These are phyloP conservation scores for Monochamus saltuarius DNA, from an alignment of 1,140 invertebrate genomes.

Conservation along the genomic window DNA sequence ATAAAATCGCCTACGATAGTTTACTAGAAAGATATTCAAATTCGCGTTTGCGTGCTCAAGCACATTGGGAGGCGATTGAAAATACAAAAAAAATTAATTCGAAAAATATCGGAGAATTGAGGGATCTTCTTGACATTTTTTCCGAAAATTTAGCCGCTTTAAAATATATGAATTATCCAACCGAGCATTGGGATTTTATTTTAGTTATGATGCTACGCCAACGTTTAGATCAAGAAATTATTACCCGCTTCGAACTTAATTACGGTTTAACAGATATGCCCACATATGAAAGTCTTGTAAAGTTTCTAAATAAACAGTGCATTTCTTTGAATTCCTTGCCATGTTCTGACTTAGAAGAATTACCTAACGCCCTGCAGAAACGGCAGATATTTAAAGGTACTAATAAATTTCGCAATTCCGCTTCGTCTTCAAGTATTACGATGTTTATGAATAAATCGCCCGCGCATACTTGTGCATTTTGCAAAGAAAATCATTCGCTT, in stretches of 20 bases:
- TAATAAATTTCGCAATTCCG: too few relatives aligned
- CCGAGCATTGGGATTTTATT: conserved; percentile 8
- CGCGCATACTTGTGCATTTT: too few relatives aligned
- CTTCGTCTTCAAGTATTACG: too few relatives aligned
- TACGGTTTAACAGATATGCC: not conserved
- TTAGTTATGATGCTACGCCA: not conserved
- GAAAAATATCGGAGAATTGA: not conserved
- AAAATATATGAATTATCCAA: not conserved
- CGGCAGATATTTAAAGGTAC: too few relatives aligned
- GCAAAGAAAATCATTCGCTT: too few relatives aligned
- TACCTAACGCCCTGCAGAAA: too few relatives aligned
- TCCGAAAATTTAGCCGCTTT: conserved; percentile 5
- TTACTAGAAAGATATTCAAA: conserved; percentile 2
- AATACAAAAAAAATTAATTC: not conserved
- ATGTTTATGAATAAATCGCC: too few relatives aligned
- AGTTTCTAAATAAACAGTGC: too few relatives aligned
- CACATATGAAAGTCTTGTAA: not conserved
- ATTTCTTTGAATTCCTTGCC: too few relatives aligned
- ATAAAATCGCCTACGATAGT: conserved; percentile 7
- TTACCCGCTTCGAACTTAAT: not conserved
- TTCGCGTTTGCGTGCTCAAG: not conserved
- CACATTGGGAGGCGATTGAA: conserved; percentile 2
- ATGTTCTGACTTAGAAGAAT: too few relatives aligned
- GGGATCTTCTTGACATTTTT: conserved; percentile 5
- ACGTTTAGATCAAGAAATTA: not conserved